Conservation (phyloP, 30 jellyfish, hydroid and myxozoan species). For the Catostylus mosaicus region DNA sequence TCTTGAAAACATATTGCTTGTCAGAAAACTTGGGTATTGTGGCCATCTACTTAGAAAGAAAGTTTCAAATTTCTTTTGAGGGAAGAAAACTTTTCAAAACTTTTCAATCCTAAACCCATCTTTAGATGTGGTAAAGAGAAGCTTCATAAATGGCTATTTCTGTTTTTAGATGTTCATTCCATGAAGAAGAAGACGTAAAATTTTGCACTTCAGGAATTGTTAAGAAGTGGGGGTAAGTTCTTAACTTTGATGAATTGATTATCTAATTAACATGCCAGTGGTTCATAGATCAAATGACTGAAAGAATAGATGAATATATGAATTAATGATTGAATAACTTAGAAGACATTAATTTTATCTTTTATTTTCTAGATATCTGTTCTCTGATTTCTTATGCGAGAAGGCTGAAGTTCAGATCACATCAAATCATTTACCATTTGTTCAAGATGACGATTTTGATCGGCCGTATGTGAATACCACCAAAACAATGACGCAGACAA, state of each 20-base stretch:
- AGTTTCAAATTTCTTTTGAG: background rate
- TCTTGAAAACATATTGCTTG: too few species aligned
- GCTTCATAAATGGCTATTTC: too few species aligned
- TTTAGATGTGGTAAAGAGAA: too few species aligned
- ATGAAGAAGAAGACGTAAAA: constrained; percentile 78
- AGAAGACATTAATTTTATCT: background rate
- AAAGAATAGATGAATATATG: background rate
- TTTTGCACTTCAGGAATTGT: constrained; percentile 79
- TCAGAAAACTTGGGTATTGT: too few species aligned
- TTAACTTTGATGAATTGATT: background rate
- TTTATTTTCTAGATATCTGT: constrained; percentile 28
- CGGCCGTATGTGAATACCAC: background rate
- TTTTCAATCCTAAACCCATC: too few species aligned
- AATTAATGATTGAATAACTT: background rate
- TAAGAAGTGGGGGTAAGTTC: constrained; percentile 67
- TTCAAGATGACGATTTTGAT: constrained; percentile 3
- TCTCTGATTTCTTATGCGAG: constrained; percentile 58
- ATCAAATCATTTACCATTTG: constrained; percentile 52
- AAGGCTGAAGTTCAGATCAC: constrained; percentile 62
- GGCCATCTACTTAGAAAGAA: too few species aligned
- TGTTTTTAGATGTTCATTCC: constrained; percentile 81
- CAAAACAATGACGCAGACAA: background rate
- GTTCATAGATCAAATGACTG: background rate
- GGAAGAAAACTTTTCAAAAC: too few species aligned
- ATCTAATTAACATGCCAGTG: background rate